Conservation (phyloP, 2,113 vertebrate species). For the Festucalex cinctus region DNA sequence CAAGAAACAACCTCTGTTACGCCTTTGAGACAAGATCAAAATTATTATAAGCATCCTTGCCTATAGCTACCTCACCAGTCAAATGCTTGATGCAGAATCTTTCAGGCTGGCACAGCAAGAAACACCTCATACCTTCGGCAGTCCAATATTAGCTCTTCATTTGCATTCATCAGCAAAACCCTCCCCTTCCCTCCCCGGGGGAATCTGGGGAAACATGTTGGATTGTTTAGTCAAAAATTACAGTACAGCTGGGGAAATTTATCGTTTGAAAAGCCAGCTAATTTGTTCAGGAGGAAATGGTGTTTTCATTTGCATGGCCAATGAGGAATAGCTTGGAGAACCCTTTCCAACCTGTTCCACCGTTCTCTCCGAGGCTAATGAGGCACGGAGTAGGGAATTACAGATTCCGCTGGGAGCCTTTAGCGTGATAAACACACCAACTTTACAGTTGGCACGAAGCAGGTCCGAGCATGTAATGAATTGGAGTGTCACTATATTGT, state of each 20-base stretch:
- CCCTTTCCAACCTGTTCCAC: constrained; percentile 65
- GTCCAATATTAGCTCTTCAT: constrained; percentile 55
- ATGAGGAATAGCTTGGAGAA: constrained; percentile 64
- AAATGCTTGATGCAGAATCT: constrained; percentile 13
- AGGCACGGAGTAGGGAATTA: constrained; percentile 56
- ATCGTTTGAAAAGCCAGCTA: constrained; percentile 75
- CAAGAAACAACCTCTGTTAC: no score
- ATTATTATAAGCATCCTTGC: not conserved
- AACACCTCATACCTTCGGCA: constrained; percentile 49
- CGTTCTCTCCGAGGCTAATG: constrained; percentile 63
- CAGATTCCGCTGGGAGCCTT: constrained; percentile 48
- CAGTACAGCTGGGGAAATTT: constrained; percentile 74
- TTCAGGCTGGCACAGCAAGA: constrained; percentile 26
- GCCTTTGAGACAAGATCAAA: no score
- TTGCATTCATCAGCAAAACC: constrained; percentile 67
- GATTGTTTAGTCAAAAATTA: constrained; percentile 73
- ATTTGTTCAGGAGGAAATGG: constrained; percentile 71
- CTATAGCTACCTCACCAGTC: constrained; percentile 19
- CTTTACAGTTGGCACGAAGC: constrained; percentile 39
- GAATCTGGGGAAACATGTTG: constrained; percentile 56
- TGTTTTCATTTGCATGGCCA: constrained; percentile 75
- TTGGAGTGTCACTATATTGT: not conserved
- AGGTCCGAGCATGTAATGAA: constrained; percentile 11
- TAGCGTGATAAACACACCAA: constrained; percentile 62
- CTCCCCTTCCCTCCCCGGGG: constrained; percentile 42